A percentile compares a stretch with the other conserved stretches of the same genome.
Evolutionary conservation across 2,797 vertebrate genomes (phyloP).

Genomic region (Oreortyx pictus): DNA sequence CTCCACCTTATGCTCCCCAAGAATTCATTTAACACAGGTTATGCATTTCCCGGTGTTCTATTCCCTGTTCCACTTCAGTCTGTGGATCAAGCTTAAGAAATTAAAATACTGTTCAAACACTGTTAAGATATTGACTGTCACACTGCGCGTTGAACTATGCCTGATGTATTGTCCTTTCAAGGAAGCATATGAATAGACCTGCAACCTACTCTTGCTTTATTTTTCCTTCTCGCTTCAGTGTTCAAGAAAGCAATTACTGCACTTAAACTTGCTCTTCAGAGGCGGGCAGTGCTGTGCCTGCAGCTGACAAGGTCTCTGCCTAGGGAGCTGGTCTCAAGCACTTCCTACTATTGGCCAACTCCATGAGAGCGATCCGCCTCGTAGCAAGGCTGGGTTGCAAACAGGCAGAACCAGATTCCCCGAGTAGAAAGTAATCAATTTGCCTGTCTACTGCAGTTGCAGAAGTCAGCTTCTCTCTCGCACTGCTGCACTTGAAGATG

Average conservation of each 20-base stretch:
- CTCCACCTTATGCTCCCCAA: neutral
- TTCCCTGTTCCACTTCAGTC: fast-evolving
- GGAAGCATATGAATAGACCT: neutral
- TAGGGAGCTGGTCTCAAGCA: conserved; percentile 51
- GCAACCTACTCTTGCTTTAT: neutral
- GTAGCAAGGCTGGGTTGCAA: conserved; percentile 78
- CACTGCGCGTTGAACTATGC: neutral
- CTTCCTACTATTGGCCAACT: conserved; percentile 73
- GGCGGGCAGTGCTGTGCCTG: neutral
- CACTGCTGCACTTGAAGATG: conserved; percentile 5
- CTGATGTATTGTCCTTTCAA: neutral
- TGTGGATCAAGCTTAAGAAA: fast-evolving
- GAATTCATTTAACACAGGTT: neutral
- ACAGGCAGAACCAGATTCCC: conserved; percentile 86
- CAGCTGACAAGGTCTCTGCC: neutral
- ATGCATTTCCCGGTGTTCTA: neutral
- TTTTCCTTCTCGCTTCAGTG: neutral
- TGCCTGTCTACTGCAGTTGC: conserved; percentile 22
- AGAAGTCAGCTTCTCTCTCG: conserved; percentile 63
- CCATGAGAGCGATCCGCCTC: conserved; percentile 72
- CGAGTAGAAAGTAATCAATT: conserved; percentile 75
- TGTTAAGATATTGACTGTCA: neutral
- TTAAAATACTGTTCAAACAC: neutral
- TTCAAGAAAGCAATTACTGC: neutral
- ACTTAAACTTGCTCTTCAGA: neutral